Base-by-base conservation (phyloP, 1,140 invertebrate species). In the Leptinotarsa texana region DNA sequence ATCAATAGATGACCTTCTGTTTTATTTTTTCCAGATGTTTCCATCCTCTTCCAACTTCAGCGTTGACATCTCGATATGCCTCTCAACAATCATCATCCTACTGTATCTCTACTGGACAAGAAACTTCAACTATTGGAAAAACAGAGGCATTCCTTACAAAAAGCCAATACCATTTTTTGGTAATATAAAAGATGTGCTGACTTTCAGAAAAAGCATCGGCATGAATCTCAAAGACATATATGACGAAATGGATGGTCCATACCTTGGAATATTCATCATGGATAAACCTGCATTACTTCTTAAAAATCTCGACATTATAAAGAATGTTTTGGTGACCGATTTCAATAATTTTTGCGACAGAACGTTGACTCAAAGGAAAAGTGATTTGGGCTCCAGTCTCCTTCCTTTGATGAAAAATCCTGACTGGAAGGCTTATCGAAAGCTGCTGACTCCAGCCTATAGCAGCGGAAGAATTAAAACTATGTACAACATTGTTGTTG, bases 341-440 rank as follows among this genome's bases (percentile, higher is more conserved):
- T 65, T 65, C 63, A 65, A 65, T 65, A 65, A 65, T 11, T 65
- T 65, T 22, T 65, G 17, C 5, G 63, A 65, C 11, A 65, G 63
- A 65, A 65, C 63, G 3, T 65, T 65, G 63, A 21, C 63, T 13
- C 17, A 65, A 65, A 65, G 63, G 11, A 22, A 65, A 22, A 33
- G 63, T 33, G 63, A 65, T 17, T 22, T 65, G 27, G 63, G 63
- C 2, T 65, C 63, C 4, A 65, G 21, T n/a, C 27, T 65, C 11
- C 63, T 65, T 2, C 63, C 63, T 21, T 65, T 65, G 21, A 65
- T 65, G 63, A 65, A 33, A 15, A 65, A 65, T 65, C 63, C 63
- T 15, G 63, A 65, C 11, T 65, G 63, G 63, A 65, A 21, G 27
- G 63, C 63, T 15, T 33, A 65, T 13, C 15, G 63, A 65, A 65